A percentile compares a stretch with the other conserved stretches of the same genome.
Evolutionary conservation across 2,113 vertebrate species (phyloP).

Genomic region (Mirza zaza): DNA sequence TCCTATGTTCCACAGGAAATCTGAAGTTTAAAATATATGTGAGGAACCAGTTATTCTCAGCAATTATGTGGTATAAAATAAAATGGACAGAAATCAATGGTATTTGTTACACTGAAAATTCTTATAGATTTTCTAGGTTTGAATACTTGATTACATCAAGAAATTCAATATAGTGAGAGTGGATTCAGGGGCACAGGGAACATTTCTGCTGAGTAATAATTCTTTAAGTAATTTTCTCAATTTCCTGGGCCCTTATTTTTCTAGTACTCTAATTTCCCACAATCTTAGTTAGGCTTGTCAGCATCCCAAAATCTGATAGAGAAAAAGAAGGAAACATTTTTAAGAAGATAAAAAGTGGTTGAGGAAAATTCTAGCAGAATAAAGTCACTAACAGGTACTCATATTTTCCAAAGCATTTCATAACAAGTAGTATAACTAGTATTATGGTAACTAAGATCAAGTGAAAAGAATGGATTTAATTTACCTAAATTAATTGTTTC

Average conservation of each 20-base stretch:
- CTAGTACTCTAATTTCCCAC: not conserved
- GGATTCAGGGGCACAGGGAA: not conserved
- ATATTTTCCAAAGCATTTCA: conserved; percentile 18
- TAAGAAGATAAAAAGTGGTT: not conserved
- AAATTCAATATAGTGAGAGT: conserved; percentile 25
- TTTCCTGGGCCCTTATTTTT: not conserved
- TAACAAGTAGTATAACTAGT: not conserved
- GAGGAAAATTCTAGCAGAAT: conserved; percentile 43
- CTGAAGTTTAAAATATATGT: conserved; percentile 10
- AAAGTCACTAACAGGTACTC: not conserved
- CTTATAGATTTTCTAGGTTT: conserved; percentile 36
- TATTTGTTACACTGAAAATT: conserved; percentile 39
- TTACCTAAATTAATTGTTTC: conserved; percentile 3
- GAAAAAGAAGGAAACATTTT: conserved; percentile 29
- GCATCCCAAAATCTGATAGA: not conserved
- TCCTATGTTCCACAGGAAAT: conserved; percentile 31
- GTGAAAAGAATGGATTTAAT: not conserved
- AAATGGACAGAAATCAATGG: conserved; percentile 9
- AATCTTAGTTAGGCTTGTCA: conserved; percentile 16
- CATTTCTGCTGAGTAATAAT: conserved; percentile 6
- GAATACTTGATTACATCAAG: conserved; percentile 13
- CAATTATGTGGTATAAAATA: conserved; percentile 27
- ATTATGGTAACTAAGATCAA: not conserved
- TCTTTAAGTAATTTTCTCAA: conserved; percentile 35
- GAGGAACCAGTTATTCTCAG: not conserved